Base-by-base conservation (phyloP, 1,140 invertebrate species). In the Hestina assimilis region DNA sequence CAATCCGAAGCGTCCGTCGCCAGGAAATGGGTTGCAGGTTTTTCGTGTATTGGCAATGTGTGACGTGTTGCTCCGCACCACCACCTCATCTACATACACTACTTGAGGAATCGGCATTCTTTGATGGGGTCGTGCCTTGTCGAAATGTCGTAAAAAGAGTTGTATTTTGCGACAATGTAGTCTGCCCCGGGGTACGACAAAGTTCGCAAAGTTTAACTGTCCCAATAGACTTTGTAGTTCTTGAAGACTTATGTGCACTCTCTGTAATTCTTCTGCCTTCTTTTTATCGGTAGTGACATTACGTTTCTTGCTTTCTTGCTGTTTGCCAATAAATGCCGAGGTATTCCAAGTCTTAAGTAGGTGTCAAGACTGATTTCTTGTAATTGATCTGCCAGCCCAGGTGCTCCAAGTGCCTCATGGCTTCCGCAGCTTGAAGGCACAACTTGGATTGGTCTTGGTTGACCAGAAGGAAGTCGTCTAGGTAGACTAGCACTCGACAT, bases 101-200 rank as follows among this genome's bases (percentile, higher is more conserved):
- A n/a, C n/a, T n/a, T n/a, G n/a, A n/a, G n/a, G n/a, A n/a, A n/a
- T n/a, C n/a, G n/a, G n/a, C n/a, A n/a, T n/a, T n/a, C n/a, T n/a
- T n/a, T n/a, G n/a, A n/a, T n/a, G n/a, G n/a, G 17, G 42, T 4
- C 6, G 28, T 14, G 11, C 56, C 60, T 52, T 55, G 69, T 46
- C n/a, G 66, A 73, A 54, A 7, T 55, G 24, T 29, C 46, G 28
- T 4, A 60, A 26, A 28, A 61, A 59, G 1, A 59, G 62, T 43
- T 71, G 71, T 2, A 71, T 20, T 0, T 45, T 24, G 0, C 64
- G 59, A 46, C 57, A 68, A 29, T 70, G 67, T 8, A 75, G 54
- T 24, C 66, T 69, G 90, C 91, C 42, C 88, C 89, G 54, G 83
- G 72, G 75, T 89, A 91, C 56, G 75, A 91, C 63, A 89, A 89